These are phyloP conservation scores for Dipodomys stephensi DNA, from an alignment of 2,113 vertebrate genomes.

Conservation along the genomic window DNA sequence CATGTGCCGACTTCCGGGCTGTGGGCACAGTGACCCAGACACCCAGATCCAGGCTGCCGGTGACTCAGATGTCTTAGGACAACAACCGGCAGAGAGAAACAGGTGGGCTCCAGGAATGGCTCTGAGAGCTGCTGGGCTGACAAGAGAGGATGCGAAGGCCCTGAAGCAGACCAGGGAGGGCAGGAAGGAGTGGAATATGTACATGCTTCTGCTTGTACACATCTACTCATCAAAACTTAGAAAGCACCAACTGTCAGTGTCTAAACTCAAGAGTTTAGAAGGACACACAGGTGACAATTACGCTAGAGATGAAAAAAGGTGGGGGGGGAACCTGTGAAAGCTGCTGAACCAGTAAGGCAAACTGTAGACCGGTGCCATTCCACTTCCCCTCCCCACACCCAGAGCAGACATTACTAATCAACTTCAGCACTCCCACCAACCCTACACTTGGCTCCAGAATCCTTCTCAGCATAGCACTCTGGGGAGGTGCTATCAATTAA, in stretches of 20 bases:
- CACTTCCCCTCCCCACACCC: background rate
- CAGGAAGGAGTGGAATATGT: fast-evolving
- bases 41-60: background rate
- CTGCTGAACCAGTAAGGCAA: background rate
- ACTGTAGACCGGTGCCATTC: background rate
- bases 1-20: background rate
- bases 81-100: background rate
- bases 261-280: background rate
- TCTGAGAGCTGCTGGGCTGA: background rate
- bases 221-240: background rate
- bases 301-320: fast-evolving
- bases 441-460: constrained; percentile 40
- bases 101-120: background rate
- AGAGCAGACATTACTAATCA: constrained; percentile 59
- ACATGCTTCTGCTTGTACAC: background rate
- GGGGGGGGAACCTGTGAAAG: background rate
- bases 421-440: constrained; percentile 18
- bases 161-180: background rate
- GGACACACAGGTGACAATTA: background rate
- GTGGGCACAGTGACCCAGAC: constrained; percentile 56
- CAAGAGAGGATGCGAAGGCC: background rate
- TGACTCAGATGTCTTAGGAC: constrained; percentile 13
- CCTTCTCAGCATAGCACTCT: constrained; percentile 3
- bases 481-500: constrained; percentile 37
- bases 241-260: background rate